Percentiles rank a stretch among this genome's conserved stretches.
Conservation (phyloP, 2,888 invertebrate species). For the Proisotoma minuta region DNA sequence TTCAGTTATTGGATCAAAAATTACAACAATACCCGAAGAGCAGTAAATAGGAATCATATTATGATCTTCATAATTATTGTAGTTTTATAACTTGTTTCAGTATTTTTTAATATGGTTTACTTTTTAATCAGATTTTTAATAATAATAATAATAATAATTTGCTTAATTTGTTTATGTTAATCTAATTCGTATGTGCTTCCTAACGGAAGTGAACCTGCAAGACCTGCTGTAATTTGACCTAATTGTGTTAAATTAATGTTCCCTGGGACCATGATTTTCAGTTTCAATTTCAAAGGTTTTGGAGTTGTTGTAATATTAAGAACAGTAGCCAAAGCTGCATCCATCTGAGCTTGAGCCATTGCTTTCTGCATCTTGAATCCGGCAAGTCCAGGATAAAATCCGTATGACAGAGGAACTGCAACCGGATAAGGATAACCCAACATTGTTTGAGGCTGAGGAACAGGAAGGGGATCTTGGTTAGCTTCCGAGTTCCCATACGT, state of each 20-base stretch:
- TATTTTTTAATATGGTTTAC: too few species aligned
- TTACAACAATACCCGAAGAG: slow-evolving; percentile 20
- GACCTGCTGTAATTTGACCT: slow-evolving; percentile 17
- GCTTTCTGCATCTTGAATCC: slow-evolving; percentile 30
- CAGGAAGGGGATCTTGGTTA: slow-evolving; percentile 1
- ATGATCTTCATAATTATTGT: neutral
- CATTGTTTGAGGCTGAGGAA: slow-evolving; percentile 1
- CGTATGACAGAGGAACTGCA: slow-evolving; percentile 18
- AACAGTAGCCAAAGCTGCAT: slow-evolving; percentile 26
- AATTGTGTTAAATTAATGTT: slow-evolving; percentile 22
- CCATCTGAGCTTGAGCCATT: slow-evolving; percentile 28
- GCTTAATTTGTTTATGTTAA: slow-evolving; percentile 17
- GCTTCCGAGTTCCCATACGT: neutral
- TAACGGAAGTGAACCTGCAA: slow-evolving; percentile 20
- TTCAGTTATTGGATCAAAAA: slow-evolving; percentile 15
- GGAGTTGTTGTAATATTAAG: slow-evolving; percentile 37
- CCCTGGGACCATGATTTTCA: slow-evolving; percentile 34
- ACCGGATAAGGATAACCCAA: neutral
- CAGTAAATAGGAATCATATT: neutral
- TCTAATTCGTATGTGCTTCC: slow-evolving; percentile 27
- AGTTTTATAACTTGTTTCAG: neutral
- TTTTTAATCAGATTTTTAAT: neutral
- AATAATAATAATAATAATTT: neutral
- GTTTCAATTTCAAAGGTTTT: slow-evolving; percentile 32
- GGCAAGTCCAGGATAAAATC: slow-evolving; percentile 19